Evolutionary conservation across 2,888 invertebrate species (phyloP), one percentile per base, ranked within the genome.

Genomic region (Nemotelus pantherinus): DNA sequence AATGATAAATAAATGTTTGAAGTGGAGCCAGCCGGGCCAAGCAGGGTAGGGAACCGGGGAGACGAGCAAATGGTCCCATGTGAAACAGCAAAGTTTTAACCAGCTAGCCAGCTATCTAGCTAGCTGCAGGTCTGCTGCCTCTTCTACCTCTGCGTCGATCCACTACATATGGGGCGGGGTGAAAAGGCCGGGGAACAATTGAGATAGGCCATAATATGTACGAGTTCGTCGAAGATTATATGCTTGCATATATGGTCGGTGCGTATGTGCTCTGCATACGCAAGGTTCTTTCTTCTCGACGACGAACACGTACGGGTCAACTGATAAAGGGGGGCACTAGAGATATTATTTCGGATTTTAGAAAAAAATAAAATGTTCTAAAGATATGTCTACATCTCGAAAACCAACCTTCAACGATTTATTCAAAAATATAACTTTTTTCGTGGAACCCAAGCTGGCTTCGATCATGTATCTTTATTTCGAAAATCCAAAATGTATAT

Each of bases 1-100:
- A 76, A 79, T 79, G 76, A 74, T 67, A 76, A 74, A 74, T 74
- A 48, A 60, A 74, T 39, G 63, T 48, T 68, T 25, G 25, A 25
- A 25, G 25, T 25, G 65, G 65, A n/a, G 50, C 72, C 60, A 60
- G 47, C 50, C 48, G 48, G 48, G 9, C 39, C 3, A 39, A 48
- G 41, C 68, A 25, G 41, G n/a, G 60, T 2, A 6, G 67, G 25
- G 48, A 68, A 5, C 4, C 5, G n/a, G 67, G 67, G 43, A 10
- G 57, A 44, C 39, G 67, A 44, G 48, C 39, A 60, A 60, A 60
- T 60, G 43, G 60, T 43, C 60, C 41, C 39, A 41, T 60, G 60
- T 25, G 25, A 25, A 25, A 25, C 25, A 25, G 25, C 25, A 25
- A 25, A 25, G 25, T 25, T 25, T 53, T 53, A 10, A 53, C 10